Conservation (phyloP, 30 jellyfish, hydroid and myxozoan genomes). For the Hydractinia symbiolongicarpus region DNA sequence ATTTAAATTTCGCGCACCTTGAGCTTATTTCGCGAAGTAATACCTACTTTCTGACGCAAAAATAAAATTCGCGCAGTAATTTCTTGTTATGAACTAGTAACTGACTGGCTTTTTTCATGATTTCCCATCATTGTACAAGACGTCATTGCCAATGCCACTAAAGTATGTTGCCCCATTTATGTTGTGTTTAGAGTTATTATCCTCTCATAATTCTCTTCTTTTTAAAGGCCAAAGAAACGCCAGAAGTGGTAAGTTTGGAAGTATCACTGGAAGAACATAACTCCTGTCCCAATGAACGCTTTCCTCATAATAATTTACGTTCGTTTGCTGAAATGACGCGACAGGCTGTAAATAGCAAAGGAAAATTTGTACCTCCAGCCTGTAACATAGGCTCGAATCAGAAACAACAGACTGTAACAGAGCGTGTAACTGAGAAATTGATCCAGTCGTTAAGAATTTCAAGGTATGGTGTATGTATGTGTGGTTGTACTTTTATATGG, state of each 20-base stretch:
- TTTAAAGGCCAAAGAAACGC: not conserved
- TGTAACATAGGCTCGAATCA: not conserved
- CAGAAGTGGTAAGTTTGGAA: not conserved
- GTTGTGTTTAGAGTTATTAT: not conserved
- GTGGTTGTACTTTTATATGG: too few relatives aligned
- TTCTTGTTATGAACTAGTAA: too few relatives aligned
- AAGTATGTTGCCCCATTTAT: not conserved
- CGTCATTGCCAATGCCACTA: not conserved
- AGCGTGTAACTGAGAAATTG: not conserved
- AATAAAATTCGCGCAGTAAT: too few relatives aligned
- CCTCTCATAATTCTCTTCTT: not conserved
- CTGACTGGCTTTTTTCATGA: too few relatives aligned
- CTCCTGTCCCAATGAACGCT: constrained; percentile 17
- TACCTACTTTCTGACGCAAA: too few relatives aligned
- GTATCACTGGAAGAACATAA: not conserved
- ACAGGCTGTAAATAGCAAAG: constrained; percentile 15
- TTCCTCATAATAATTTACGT: constrained; percentile 7
- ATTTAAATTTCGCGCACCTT: too few relatives aligned
- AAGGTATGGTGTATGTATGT: not conserved
- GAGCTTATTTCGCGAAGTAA: too few relatives aligned
- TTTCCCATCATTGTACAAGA: too few relatives aligned
- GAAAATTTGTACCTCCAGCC: constrained; percentile 11
- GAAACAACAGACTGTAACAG: not conserved
- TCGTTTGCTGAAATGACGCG: constrained; percentile 39
- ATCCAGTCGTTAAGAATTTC: not conserved